Evolutionary conservation across 2,113 vertebrate genomes (phyloP).

Genomic region (Phocoena sinus): DNA sequence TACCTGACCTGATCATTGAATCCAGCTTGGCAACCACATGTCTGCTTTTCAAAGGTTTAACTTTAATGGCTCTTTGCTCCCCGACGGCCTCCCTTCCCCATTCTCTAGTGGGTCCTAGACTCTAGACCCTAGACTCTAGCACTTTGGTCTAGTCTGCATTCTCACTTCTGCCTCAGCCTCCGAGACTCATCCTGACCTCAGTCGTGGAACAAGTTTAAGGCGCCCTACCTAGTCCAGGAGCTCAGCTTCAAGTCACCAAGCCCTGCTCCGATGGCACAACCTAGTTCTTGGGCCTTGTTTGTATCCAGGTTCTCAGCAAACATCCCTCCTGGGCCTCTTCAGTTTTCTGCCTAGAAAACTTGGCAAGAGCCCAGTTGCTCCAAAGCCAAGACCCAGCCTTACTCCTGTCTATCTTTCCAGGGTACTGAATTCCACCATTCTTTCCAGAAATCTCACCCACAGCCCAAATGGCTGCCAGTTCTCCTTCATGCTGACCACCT

Average conservation of each 20-base stretch:
- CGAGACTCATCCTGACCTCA: neutral
- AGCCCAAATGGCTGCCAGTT: neutral
- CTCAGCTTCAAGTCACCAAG: neutral
- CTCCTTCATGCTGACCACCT: neutral
- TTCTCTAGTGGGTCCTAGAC: neutral
- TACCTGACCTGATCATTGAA: neutral
- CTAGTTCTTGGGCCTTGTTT: neutral
- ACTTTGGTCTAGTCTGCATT: neutral
- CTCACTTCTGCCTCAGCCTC: neutral
- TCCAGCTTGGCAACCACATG: neutral
- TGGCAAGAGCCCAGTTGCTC: neutral
- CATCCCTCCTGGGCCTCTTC: neutral
- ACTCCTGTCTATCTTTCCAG: neutral
- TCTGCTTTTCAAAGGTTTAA: neutral
- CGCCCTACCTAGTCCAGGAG: neutral
- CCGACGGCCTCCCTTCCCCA: neutral
- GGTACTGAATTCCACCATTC: neutral
- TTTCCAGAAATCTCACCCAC: neutral
- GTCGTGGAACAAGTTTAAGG: neutral
- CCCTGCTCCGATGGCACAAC: neutral
- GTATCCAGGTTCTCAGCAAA: neutral
- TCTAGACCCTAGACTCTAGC: too few species aligned
- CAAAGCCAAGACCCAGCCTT: neutral
- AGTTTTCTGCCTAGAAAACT: neutral
- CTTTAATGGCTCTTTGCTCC: neutral